Percentiles rank a stretch among this genome's conserved stretches.
These are phyloP conservation scores for Paedocypris micromegethes DNA, from an alignment of 2,797 vertebrate genomes.

Conservation along the genomic window DNA sequence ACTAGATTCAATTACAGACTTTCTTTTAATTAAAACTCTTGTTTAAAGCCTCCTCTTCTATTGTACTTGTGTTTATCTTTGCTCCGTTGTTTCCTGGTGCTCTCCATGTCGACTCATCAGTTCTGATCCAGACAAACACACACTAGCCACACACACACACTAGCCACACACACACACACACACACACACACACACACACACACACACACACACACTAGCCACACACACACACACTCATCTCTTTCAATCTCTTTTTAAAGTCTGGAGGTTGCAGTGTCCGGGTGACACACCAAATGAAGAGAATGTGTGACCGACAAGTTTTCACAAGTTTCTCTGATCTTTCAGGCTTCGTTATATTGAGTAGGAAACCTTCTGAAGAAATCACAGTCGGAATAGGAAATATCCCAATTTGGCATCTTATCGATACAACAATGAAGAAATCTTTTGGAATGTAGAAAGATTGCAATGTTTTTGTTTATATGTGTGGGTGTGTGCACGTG, in stretches of 20 bases:
- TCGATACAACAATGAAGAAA: constrained; percentile 4
- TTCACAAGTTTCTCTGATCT: constrained; percentile 29
- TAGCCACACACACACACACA: too few species aligned
- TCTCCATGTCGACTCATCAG: constrained; percentile 26
- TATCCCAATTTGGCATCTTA: constrained; percentile 18
- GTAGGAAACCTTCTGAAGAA: constrained; percentile 4
- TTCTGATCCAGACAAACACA: neutral
- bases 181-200: neutral
- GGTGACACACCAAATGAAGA: too few species aligned
- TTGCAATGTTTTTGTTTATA: neutral
- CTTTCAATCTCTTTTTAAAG: constrained; percentile 43
- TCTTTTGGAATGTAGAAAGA: constrained; percentile 1
- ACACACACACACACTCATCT: constrained; percentile 22
- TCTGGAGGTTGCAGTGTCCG: constrained; percentile 28
- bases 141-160: neutral
- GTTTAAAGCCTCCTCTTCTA: constrained; percentile 8
- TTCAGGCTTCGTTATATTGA: too few species aligned
- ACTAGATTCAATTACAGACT: neutral
- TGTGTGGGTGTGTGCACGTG: too few species aligned
- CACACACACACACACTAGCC: neutral
- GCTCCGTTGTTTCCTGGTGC: constrained; percentile 40
- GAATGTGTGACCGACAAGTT: constrained; percentile 32
- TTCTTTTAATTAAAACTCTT: constrained; percentile 2
- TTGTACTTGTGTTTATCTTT: constrained; percentile 33
- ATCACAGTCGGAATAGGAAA: constrained; percentile 30